These are phyloP conservation scores for Ceriagrion tenellum DNA, from an alignment of 2,888 invertebrate species.

Conservation along the genomic window DNA sequence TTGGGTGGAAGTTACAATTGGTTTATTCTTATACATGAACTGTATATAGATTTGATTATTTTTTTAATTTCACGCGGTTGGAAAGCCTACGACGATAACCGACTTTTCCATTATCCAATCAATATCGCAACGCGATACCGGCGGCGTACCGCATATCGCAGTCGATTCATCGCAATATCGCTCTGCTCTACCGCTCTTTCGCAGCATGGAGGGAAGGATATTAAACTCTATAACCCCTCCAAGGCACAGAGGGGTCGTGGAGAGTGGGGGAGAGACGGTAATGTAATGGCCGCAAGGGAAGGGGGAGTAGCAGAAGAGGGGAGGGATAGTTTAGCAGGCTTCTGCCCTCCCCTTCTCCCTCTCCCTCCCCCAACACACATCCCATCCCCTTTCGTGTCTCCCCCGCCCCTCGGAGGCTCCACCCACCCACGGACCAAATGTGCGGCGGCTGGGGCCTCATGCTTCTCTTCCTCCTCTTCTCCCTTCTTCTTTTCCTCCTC, in stretches of 20 bases:
- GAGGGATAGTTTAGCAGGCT: constrained; percentile 60
- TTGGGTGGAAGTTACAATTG: too few species aligned
- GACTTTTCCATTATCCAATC: too few species aligned
- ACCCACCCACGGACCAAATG: constrained; percentile 16
- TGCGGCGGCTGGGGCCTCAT: constrained; percentile 69
- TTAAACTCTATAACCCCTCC: not conserved
- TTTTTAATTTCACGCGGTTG: too few species aligned
- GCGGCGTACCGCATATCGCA: too few species aligned
- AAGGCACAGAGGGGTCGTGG: not conserved
- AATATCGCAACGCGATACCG: too few species aligned
- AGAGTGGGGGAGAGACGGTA: not conserved
- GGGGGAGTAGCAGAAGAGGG: constrained; percentile 15
- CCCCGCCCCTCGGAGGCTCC: not conserved
- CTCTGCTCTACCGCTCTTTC: too few species aligned
- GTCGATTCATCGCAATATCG: too few species aligned
- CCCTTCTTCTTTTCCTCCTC: constrained; percentile 70
- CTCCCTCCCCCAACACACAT: constrained; percentile 39
- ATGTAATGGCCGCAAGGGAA: not conserved
- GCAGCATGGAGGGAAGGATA: not conserved
- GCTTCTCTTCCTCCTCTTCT: constrained; percentile 66
- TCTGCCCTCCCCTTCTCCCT: not conserved
- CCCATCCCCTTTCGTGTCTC: not conserved
- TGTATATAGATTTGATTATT: too few species aligned
- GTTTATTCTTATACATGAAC: too few species aligned
- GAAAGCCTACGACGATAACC: too few species aligned